Evolutionary conservation across 2,797 vertebrate species (phyloP).

Genomic region (Borostomias antarcticus): DNA sequence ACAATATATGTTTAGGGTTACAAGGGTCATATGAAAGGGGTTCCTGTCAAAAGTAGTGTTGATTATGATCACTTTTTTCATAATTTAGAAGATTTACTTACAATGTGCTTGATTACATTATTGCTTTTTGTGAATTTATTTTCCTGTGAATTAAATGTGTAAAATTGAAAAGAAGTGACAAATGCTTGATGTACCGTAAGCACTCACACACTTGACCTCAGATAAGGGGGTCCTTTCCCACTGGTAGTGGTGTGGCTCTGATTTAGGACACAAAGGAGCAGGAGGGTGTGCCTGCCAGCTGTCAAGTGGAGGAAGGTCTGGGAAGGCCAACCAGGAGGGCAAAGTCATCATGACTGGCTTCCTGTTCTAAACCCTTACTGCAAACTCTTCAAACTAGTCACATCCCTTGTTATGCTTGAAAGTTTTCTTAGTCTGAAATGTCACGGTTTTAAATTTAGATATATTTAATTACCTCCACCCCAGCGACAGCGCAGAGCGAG

Average conservation of each 20-base stretch:
- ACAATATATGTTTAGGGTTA: not conserved
- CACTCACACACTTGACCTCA: constrained; percentile 26
- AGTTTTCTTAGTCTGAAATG: too few species aligned
- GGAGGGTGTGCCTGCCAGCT: constrained; percentile 66
- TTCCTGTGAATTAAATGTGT: not conserved
- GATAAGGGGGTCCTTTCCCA: constrained; percentile 65
- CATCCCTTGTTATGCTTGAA: too few species aligned
- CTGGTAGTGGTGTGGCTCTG: constrained; percentile 63
- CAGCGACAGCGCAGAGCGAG: too few species aligned
- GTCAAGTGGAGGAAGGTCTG: constrained; percentile 61
- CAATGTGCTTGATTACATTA: too few species aligned
- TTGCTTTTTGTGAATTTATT: too few species aligned
- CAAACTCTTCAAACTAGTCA: constrained; percentile 15
- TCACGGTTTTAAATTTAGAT: too few species aligned
- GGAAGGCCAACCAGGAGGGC: constrained; percentile 41
- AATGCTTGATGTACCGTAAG: constrained; percentile 16
- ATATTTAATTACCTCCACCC: too few species aligned
- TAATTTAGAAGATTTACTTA: too few species aligned
- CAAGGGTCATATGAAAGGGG: not conserved
- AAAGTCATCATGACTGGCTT: constrained; percentile 49
- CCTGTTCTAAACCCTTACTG: constrained; percentile 49
- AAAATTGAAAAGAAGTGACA: constrained; percentile 26
- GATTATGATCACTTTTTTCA: too few species aligned
- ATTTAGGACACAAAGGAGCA: constrained; percentile 59
- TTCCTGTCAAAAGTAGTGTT: too few species aligned